These are phyloP conservation scores for Poeciliopsis gracilis DNA, from an alignment of 2,797 vertebrate species.

Conservation along the genomic window DNA sequence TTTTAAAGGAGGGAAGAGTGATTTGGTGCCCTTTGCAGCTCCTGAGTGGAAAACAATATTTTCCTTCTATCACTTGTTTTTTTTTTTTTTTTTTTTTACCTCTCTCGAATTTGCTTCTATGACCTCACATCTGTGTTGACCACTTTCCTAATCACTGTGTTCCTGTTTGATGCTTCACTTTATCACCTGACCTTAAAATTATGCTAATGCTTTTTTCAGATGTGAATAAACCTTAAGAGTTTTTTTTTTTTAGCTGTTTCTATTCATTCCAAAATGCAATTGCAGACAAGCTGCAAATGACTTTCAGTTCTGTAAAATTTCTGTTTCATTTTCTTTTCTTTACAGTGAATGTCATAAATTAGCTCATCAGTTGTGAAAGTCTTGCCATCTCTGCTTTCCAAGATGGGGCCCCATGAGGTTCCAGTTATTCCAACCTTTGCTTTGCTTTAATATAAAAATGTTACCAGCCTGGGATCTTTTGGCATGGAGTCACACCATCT, in stretches of 20 bases:
- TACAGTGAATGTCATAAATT: not conserved
- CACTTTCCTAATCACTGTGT: not conserved
- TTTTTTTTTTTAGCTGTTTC: not conserved
- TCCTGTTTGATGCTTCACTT: not conserved
- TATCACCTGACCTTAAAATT: not conserved
- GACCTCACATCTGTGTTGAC: not conserved
- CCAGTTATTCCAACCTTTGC: not conserved
- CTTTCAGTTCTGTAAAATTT: not conserved
- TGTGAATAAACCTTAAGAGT: not conserved
- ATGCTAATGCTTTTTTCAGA: not conserved
- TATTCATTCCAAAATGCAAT: not conserved
- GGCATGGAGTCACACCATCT: not conserved
- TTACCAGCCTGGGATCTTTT: not conserved
- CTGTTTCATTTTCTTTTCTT: not conserved
- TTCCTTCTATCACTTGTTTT: not conserved
- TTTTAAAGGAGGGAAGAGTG: not conserved
- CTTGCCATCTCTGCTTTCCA: not conserved
- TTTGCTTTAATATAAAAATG: not conserved
- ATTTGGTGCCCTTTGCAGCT: constrained; percentile 3
- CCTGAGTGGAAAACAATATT: constrained; percentile 19
- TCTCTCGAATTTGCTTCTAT: not conserved
- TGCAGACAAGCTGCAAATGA: not conserved
- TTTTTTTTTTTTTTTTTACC: not conserved
- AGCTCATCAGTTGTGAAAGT: not conserved
- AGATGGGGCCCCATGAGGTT: not conserved